A percentile compares a stretch with the other conserved stretches of the same genome.
These are phyloP conservation scores for Florisuga fusca DNA, from an alignment of 2,797 vertebrate genomes.

Conservation along the genomic window DNA sequence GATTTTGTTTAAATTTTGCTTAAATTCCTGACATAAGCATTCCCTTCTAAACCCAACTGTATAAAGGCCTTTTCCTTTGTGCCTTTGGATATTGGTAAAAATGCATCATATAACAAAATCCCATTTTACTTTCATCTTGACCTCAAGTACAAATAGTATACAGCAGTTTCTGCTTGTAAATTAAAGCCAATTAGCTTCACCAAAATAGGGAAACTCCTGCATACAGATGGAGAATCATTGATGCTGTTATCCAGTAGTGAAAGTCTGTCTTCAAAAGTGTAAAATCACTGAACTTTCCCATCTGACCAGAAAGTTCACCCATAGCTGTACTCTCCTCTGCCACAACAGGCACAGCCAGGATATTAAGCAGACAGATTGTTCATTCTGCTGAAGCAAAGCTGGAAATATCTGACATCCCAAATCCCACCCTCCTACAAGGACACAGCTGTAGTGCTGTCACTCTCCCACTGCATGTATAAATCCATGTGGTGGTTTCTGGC, in stretches of 20 bases:
- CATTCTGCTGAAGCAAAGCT: background rate
- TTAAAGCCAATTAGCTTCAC: background rate
- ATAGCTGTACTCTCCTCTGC: background rate
- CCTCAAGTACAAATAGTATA: background rate
- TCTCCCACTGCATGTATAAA: background rate
- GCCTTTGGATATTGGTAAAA: background rate
- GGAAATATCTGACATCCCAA: background rate
- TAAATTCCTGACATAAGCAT: background rate
- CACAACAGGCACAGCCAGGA: rapidly evolving
- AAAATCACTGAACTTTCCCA: background rate
- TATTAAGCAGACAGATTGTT: background rate
- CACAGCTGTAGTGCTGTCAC: background rate
- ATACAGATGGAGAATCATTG: background rate
- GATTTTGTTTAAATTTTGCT: background rate
- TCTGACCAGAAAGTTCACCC: background rate
- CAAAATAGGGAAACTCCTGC: background rate
- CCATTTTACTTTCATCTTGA: background rate
- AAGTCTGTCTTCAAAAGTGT: background rate
- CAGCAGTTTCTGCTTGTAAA: background rate
- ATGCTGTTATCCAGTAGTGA: background rate
- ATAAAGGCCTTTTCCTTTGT: background rate
- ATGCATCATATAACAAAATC: background rate
- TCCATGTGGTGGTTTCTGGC: background rate
- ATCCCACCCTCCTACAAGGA: background rate
- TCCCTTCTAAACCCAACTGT: background rate